Evolutionary conservation across 2,888 invertebrate species (phyloP).

Genomic region (Pseudococcus jackbeardsleyi): DNA sequence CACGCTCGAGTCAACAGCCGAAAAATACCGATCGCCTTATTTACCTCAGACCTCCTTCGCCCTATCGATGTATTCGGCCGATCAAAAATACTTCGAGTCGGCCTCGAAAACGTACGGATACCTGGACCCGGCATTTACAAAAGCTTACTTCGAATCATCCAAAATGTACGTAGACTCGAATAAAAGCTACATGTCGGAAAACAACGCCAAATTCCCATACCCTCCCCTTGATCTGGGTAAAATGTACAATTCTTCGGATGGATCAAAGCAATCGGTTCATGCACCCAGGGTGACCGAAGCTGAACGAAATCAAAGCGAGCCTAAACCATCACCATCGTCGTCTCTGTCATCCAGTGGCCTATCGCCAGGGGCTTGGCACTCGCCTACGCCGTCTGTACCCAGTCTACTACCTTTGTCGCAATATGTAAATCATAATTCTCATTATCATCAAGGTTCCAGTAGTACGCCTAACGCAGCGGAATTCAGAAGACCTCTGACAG

Average conservation of each 20-base stretch:
- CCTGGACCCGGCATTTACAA: constrained; percentile 78
- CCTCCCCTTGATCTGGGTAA: constrained; percentile 61
- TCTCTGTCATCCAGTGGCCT: constrained; percentile 64
- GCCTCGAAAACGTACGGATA: constrained; percentile 75
- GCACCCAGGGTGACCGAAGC: constrained; percentile 40
- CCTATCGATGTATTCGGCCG: constrained; percentile 79
- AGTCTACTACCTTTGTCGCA: constrained; percentile 76
- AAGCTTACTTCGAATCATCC: constrained; percentile 79
- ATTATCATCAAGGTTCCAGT: constrained; percentile 71
- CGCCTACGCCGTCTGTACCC: constrained; percentile 69
- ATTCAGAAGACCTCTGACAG: constrained; percentile 81
- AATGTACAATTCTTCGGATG: constrained; percentile 37
- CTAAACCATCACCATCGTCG: constrained; percentile 66
- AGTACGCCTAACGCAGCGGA: constrained; percentile 77
- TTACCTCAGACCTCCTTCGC: constrained; percentile 76
- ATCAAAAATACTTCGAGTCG: constrained; percentile 77
- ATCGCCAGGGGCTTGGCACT: constrained; percentile 67
- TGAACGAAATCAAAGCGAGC: constrained; percentile 59
- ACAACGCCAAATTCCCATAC: constrained; percentile 60
- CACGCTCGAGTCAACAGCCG: constrained; percentile 77
- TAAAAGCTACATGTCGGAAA: constrained; percentile 62
- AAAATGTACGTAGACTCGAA: constrained; percentile 74
- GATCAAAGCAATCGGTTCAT: not conserved
- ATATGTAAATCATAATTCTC: constrained; percentile 74
- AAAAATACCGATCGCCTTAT: constrained; percentile 81